Evolutionary conservation across 1,140 invertebrate species (phyloP), one percentile per base, ranked within the genome.

Genomic region (Drosophila oshimai): DNA sequence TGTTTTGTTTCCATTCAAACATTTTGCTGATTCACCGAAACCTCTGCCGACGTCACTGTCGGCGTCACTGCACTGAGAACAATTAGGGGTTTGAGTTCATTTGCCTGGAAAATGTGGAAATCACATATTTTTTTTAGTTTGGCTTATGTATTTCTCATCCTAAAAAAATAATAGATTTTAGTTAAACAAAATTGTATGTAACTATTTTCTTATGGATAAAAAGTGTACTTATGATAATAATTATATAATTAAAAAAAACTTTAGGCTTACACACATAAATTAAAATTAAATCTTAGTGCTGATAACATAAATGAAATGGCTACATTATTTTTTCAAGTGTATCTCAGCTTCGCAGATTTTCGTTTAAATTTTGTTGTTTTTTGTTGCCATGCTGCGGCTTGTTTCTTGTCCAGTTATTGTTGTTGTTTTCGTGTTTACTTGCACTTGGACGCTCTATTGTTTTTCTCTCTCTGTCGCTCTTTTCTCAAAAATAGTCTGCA

Each of bases 1-100:
- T 53, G 57, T 50, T 68, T 62, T 69, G 50, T 49, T 69, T 60
- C 72, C 78, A 81, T 83, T 74, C 69, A 83, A 77, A 60, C 67
- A 77, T 60, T 29, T 77, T 55, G 73, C 78, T 69, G 78, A 81
- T 77, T 81, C 68, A 81, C 64, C 26, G 20, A 55, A 57, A 29
- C 3, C 42, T 26, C 15, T 58, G 29, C 44, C 24, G 20, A 34
- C 3, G 7, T 7, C 1, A 0, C 15, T 58, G 29, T 33, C 24
- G 20, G 24, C 3, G 7, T 7, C 1, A 0, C 2, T 7, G 4
- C 29, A 57, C 45, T 51, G 29, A 12, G 5, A 57, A 5, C 4
- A 57, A 50, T 13, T 24, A 6, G n/a, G n/a, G 1, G 4, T 17
- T 13, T 46, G 1, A 31, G 4, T 24, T 28, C n/a, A n/a, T n/a